These are phyloP conservation scores for Macrosiphum euphorbiae DNA, from an alignment of 2,888 invertebrate genomes.

Conservation along the genomic window DNA sequence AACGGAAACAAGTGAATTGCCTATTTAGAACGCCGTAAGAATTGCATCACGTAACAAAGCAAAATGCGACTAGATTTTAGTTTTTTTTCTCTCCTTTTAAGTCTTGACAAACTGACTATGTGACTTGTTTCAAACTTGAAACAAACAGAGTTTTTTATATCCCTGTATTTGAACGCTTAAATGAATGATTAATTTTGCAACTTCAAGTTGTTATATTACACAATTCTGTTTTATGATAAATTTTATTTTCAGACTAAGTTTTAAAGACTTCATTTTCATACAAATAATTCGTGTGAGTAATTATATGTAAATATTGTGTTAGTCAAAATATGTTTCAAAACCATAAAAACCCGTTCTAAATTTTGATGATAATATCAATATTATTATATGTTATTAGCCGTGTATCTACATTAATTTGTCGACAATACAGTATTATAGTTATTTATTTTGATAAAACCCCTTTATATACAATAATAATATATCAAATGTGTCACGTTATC, in stretches of 20 bases:
- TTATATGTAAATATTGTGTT: too few relatives aligned
- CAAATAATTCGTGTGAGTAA: background rate
- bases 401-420: too few relatives aligned
- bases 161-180: background rate
- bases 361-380: too few relatives aligned
- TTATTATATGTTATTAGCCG: too few relatives aligned
- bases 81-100: background rate
- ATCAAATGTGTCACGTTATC: background rate
- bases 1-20: slow-evolving; percentile 22
- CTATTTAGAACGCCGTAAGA: slow-evolving; percentile 36
- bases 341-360: too few relatives aligned
- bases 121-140: slow-evolving; percentile 2
- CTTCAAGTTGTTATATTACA: too few relatives aligned
- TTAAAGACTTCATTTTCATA: background rate
- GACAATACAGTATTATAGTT: too few relatives aligned
- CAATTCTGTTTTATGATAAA: background rate
- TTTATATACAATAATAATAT: background rate
- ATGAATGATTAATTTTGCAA: background rate
- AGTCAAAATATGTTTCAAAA: background rate
- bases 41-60: slow-evolving; percentile 6
- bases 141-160: background rate
- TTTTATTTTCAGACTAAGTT: background rate
- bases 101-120: background rate
- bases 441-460: too few relatives aligned
- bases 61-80: slow-evolving; percentile 7